Percentiles rank a stretch among this genome's conserved stretches.
Conservation (phyloP, 2,113 vertebrate species). For the Tyrannus savana region DNA sequence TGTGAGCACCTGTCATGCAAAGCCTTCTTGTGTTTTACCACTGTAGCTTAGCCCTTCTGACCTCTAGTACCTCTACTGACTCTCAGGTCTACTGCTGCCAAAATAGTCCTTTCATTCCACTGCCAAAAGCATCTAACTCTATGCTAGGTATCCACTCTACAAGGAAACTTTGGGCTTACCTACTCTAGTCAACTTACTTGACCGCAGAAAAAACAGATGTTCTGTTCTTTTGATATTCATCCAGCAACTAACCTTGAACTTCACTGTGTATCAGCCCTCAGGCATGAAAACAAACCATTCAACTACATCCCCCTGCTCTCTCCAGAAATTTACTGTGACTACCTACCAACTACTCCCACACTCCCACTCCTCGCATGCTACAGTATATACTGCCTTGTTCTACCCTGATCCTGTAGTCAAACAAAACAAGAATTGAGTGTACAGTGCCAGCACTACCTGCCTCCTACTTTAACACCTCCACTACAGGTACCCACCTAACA, state of each 20-base stretch:
- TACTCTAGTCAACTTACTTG: background rate
- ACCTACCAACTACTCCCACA: background rate
- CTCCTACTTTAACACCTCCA: background rate
- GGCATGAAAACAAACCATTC: background rate
- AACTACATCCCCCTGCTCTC: background rate
- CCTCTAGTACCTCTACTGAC: background rate
- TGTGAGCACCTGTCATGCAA: background rate
- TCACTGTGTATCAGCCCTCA: background rate
- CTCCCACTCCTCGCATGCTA: background rate
- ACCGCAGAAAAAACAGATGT: background rate
- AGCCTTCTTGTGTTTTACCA: background rate
- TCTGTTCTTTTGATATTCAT: background rate
- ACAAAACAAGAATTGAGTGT: background rate
- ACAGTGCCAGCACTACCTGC: background rate
- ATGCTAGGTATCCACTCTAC: fast-evolving
- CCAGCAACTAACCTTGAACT: background rate
- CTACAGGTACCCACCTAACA: background rate
- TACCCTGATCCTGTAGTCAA: background rate
- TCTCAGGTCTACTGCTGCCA: background rate
- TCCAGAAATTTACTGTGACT: background rate
- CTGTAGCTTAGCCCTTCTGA: background rate
- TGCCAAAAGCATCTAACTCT: background rate
- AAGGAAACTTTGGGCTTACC: background rate
- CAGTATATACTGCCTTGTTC: background rate
- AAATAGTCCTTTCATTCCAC: background rate